A percentile compares a stretch with the other conserved stretches of the same genome.
Conservation (phyloP, 2,888 invertebrate species). For the Adineta ricciae region DNA sequence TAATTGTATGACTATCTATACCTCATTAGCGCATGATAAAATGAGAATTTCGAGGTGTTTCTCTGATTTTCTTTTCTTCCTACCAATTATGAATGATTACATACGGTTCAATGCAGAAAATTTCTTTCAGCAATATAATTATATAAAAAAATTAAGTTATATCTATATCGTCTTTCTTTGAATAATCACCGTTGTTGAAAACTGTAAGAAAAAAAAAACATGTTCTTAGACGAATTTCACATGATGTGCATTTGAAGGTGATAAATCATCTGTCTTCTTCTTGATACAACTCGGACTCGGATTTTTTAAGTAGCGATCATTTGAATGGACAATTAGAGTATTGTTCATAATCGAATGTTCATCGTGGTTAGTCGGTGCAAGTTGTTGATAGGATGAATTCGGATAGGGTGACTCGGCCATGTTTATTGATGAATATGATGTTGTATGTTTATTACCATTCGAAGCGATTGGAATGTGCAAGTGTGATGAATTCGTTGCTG, state of each 20-base stretch:
- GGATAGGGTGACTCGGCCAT: slow-evolving; percentile 13
- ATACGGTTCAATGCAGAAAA: neutral
- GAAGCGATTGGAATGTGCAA: neutral
- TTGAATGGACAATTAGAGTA: neutral
- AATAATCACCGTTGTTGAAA: neutral
- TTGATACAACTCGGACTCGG: neutral
- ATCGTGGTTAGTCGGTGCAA: neutral
- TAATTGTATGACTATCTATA: no score
- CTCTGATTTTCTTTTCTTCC: no score
- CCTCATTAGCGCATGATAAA: no score
- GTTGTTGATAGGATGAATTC: neutral
- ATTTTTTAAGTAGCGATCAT: neutral
- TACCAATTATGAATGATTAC: neutral
- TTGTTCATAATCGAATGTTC: neutral
- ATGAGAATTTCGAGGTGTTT: no score
- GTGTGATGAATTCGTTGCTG: neutral
- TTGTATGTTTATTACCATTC: neutral
- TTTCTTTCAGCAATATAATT: neutral
- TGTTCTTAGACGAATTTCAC: neutral
- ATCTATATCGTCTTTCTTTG: neutral
- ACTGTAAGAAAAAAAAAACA: neutral
- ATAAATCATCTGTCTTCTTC: neutral
- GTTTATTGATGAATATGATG: neutral
- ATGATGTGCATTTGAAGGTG: neutral
- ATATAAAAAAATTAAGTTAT: no score